phyloP scores from a whole-genome alignment of 2,888 invertebrate species.

The Neria commutata region DNA sequence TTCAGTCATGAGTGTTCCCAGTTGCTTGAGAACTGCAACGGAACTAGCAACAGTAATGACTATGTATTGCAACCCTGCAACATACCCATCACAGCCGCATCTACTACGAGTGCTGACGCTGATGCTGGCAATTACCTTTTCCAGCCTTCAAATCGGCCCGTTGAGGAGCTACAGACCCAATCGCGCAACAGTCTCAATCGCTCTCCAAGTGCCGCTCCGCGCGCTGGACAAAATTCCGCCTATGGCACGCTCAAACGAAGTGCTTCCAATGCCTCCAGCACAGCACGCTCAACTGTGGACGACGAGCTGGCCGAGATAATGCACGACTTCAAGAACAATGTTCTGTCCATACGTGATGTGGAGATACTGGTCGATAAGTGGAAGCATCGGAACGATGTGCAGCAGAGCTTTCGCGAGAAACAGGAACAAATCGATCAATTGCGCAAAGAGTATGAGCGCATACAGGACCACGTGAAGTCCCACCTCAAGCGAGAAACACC shows the following conservation, averaged over 20 bases:
- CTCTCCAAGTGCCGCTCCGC: constrained; percentile 39
- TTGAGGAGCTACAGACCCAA: constrained; percentile 43
- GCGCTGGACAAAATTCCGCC: constrained; percentile 37
- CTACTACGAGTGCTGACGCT: constrained; percentile 47
- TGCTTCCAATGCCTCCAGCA: constrained; percentile 57
- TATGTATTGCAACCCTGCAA: constrained; percentile 70
- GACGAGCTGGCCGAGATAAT: constrained; percentile 86
- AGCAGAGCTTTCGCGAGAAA: constrained; percentile 83
- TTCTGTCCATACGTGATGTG: constrained; percentile 82
- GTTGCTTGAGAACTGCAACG: constrained; percentile 53
- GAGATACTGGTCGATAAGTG: constrained; percentile 85
- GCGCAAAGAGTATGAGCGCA: constrained; percentile 81
- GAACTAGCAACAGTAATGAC: constrained; percentile 58
- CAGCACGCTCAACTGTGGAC: constrained; percentile 61
- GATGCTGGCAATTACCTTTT: constrained; percentile 59
- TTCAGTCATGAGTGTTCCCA: constrained; percentile 61
- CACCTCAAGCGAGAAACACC: constrained; percentile 79
- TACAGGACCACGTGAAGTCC: constrained; percentile 78
- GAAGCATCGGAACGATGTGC: constrained; percentile 86
- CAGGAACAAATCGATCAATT: constrained; percentile 81
- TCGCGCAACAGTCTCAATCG: constrained; percentile 40
- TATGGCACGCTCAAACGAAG: constrained; percentile 59
- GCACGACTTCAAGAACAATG: constrained; percentile 87
- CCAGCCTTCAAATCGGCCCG: constrained; percentile 60
- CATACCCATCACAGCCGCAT: constrained; percentile 65